Evolutionary conservation across 2,888 invertebrate species (phyloP), one percentile per base, ranked within the genome.

Genomic region (Germaria angustata): DNA sequence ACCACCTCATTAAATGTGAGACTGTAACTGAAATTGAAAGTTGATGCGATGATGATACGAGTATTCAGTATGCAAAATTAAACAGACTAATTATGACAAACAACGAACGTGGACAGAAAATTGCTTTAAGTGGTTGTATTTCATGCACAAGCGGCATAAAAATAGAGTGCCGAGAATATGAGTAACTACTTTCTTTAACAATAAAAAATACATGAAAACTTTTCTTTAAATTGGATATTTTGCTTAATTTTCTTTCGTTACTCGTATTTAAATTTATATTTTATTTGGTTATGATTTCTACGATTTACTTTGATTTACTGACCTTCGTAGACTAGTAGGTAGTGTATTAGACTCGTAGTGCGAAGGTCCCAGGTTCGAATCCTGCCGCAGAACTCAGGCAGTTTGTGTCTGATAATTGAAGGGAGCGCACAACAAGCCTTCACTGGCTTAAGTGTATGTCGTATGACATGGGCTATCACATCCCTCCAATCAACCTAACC

Each of bases 1-100:
- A 28, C 28, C 28, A 32, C 22, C 63, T 79, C 78, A 79, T 79
- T 79, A 71, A 79, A 72, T 55, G 20, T 76, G 39, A 57, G 36
- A 57, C 39, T 76, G 4, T 65, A 75, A 61, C 39, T 63, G 32
- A 51, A 55, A 65, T 34, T 63, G 32, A 51, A 65, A 65, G 32
- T 9, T 49, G 66, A 55, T 24, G 39, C 11, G 55, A 17, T 59
- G 41, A 66, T 72, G 28, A 61, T 61, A 53, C n/a, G n/a, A n/a
- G n/a, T n/a, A n/a, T n/a, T n/a, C n/a, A 36, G 51, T 32, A 68
- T 73, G 63, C 55, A 69, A 80, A 80, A 61, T 61, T 75, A 80
- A 80, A 80, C 68, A 41, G 46, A 75, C 73, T 80, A 80, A 80
- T 75, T 80, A 69, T 72, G 57, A 66, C 15, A 41, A 61, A 22